phyloP scores from a whole-genome alignment of 2,113 vertebrate species.

The Campylomormyrus numenius region DNA sequence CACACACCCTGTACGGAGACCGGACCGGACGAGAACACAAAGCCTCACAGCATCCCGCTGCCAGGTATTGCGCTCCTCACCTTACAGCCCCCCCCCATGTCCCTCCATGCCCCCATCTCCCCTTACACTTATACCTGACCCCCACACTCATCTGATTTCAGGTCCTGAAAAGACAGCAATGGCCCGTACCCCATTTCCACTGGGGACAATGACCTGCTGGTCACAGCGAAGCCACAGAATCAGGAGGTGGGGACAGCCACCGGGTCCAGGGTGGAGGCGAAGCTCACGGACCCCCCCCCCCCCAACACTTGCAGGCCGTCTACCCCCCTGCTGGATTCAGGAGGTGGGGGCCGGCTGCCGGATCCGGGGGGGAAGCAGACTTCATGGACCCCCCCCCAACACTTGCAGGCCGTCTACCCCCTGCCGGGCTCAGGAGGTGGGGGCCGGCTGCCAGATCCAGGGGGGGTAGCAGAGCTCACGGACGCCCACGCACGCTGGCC shows the following conservation, averaged over 20 bases:
- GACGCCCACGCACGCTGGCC: no score
- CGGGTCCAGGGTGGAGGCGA: not conserved
- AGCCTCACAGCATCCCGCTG: conserved; percentile 1
- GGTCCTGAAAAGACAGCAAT: not conserved
- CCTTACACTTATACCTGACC: not conserved
- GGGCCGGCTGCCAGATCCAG: no score
- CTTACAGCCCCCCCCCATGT: not conserved
- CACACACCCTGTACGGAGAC: not conserved
- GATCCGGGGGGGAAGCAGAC: no score
- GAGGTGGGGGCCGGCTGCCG: no score
- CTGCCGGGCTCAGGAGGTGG: no score
- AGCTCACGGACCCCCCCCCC: not conserved
- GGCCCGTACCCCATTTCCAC: not conserved
- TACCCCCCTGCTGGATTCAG: no score
- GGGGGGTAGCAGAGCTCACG: no score
- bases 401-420: no score
- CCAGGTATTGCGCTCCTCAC: conserved; percentile 26
- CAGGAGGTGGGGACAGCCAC: not conserved
- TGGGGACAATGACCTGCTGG: not conserved
- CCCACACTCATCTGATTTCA: conserved; percentile 8
- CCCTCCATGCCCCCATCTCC: not conserved
- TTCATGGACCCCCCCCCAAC: not conserved
- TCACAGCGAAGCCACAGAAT: not conserved
- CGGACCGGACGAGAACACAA: not conserved
- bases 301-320: not conserved